phyloP scores from a whole-genome alignment of 2,888 invertebrate genomes.

The Hypercompe scribonia region DNA sequence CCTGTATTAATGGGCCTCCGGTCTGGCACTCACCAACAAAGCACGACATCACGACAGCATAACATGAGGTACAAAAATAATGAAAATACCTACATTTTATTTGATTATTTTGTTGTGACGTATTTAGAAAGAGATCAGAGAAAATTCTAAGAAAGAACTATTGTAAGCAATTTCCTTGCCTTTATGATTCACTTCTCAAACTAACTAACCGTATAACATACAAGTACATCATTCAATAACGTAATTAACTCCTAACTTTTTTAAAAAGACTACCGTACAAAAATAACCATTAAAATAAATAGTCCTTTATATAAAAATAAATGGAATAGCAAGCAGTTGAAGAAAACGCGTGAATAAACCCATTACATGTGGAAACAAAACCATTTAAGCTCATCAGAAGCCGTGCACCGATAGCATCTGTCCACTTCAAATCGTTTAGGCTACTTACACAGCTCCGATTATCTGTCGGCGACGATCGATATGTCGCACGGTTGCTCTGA shows the following conservation, averaged over 20 bases:
- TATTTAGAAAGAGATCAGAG: too few relatives aligned
- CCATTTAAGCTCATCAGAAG: constrained; percentile 41
- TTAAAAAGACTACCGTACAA: not conserved
- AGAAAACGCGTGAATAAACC: constrained; percentile 35
- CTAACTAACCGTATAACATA: not conserved
- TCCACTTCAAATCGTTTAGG: constrained; percentile 40
- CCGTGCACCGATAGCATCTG: constrained; percentile 47
- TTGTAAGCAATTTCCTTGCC: too few relatives aligned
- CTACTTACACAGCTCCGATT: constrained; percentile 44
- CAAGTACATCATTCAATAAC: not conserved
- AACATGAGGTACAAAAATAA: too few relatives aligned
- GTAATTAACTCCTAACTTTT: not conserved
- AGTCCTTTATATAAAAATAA: not conserved
- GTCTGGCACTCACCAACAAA: too few relatives aligned
- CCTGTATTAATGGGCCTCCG: too few relatives aligned
- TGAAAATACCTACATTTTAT: too few relatives aligned
- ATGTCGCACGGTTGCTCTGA: constrained; percentile 43
- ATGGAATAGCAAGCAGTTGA: not conserved
- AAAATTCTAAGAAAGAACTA: too few relatives aligned
- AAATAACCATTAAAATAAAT: not conserved
- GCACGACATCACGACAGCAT: too few relatives aligned
- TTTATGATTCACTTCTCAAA: not conserved
- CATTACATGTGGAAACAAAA: constrained; percentile 26
- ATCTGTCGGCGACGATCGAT: constrained; percentile 33
- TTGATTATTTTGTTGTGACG: too few relatives aligned